Evolutionary conservation across 30 jellyfish, hydroid and myxozoan species (phyloP).

Genomic region (Nemopilema nomurai): DNA sequence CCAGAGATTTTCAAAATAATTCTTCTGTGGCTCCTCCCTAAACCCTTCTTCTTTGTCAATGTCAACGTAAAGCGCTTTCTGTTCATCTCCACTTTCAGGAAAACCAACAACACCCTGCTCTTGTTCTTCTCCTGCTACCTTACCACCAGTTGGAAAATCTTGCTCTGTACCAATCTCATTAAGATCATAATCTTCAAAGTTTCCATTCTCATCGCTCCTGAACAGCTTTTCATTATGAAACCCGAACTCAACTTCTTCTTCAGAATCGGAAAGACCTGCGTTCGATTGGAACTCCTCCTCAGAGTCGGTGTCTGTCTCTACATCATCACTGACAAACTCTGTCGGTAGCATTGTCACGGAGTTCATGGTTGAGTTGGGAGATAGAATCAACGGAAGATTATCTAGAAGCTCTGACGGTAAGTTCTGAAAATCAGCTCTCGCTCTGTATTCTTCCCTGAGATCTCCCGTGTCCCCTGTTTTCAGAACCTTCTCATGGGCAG

Average conservation of each 20-base stretch:
- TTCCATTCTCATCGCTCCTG: neutral
- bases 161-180: neutral
- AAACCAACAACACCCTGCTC: neutral
- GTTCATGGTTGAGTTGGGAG: conserved; percentile 16
- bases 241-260: conserved; percentile 57
- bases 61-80: neutral
- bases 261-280: conserved; percentile 45
- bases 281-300: neutral
- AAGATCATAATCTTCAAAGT: neutral
- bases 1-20: conserved; percentile 33
- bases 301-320: conserved; percentile 26
- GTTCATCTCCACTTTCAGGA: neutral
- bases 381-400: conserved; percentile 36
- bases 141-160: neutral
- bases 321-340: conserved; percentile 2
- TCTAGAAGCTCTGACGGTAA: conserved; percentile 39
- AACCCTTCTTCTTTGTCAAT: neutral
- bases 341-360: conserved; percentile 6
- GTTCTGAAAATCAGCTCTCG: conserved; percentile 53
- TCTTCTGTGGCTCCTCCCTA: neutral
- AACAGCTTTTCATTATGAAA: neutral
- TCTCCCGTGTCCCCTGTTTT: conserved; percentile 24
- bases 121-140: neutral
- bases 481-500: neutral
- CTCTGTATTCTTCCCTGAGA: conserved; percentile 64